Conservation (phyloP, 2,888 invertebrate species). For the Psylliodes chrysocephalus region DNA sequence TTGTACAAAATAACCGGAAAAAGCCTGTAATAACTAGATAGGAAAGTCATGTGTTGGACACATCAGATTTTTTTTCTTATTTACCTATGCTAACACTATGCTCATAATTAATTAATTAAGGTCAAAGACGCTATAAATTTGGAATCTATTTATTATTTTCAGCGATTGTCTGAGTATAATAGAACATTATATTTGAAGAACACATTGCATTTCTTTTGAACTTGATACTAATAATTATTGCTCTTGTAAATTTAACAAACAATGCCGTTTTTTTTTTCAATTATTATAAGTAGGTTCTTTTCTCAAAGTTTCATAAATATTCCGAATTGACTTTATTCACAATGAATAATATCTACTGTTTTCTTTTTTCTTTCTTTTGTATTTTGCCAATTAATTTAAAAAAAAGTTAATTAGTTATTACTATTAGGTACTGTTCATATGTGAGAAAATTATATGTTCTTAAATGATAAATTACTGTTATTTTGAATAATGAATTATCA, state of each 20-base stretch:
- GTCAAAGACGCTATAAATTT: too few species aligned
- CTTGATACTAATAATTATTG: conserved; percentile 2
- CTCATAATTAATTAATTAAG: too few species aligned
- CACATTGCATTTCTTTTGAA: background rate
- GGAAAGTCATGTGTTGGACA: too few species aligned
- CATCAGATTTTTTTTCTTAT: too few species aligned
- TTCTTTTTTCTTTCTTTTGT: background rate
- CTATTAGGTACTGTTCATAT: background rate
- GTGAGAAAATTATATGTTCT: background rate
- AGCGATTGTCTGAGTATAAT: background rate
- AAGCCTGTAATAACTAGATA: too few species aligned
- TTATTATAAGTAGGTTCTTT: background rate
- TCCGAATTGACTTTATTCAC: background rate
- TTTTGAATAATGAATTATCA: too few species aligned
- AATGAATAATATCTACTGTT: conserved; percentile 1
- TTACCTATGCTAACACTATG: too few species aligned
- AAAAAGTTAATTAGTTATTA: background rate
- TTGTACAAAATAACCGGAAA: too few species aligned
- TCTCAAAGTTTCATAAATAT: conserved; percentile 5
- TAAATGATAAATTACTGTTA: background rate
- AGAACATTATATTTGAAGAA: background rate
- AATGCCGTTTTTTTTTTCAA: background rate
- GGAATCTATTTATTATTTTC: background rate
- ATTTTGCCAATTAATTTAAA: background rate
- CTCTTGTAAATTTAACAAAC: background rate